Conservation (phyloP, 1,140 invertebrate species). For the Plodia interpunctella region DNA sequence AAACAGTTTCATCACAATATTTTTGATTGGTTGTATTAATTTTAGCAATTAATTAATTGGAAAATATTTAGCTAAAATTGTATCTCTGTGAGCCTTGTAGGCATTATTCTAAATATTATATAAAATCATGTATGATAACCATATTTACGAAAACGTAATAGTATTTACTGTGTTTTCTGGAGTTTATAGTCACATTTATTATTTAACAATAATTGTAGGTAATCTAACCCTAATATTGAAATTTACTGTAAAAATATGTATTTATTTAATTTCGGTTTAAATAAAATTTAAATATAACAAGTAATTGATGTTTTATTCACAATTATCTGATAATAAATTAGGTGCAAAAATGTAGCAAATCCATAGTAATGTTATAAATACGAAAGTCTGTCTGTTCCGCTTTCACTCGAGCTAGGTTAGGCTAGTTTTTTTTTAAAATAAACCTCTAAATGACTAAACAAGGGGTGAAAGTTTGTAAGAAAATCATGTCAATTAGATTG, state of each 20-base stretch:
- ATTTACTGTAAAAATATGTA: constrained; percentile 67
- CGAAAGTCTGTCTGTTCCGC: too few relatives aligned
- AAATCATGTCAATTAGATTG: too few relatives aligned
- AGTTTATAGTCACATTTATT: constrained; percentile 75
- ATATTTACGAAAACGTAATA: background rate
- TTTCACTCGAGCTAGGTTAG: too few relatives aligned
- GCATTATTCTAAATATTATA: constrained; percentile 12
- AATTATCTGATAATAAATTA: too few relatives aligned
- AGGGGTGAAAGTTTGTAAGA: too few relatives aligned
- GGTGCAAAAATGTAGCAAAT: too few relatives aligned
- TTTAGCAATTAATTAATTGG: background rate
- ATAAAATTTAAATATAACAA: constrained; percentile 57
- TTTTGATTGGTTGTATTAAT: background rate
- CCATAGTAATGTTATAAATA: too few relatives aligned
- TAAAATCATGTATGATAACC: background rate
- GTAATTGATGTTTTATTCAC: constrained; percentile 38
- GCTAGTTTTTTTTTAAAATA: too few relatives aligned
- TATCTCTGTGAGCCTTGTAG: background rate
- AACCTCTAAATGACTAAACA: too few relatives aligned
- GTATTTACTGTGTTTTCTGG: constrained; percentile 17
- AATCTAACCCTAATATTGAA: constrained; percentile 60
- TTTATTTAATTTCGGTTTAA: constrained; percentile 65
- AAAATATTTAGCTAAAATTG: background rate
- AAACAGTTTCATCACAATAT: background rate
- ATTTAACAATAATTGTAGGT: constrained; percentile 51